Evolutionary conservation across 1,140 invertebrate species (phyloP).

Genomic region (Drosophila lowei): DNA sequence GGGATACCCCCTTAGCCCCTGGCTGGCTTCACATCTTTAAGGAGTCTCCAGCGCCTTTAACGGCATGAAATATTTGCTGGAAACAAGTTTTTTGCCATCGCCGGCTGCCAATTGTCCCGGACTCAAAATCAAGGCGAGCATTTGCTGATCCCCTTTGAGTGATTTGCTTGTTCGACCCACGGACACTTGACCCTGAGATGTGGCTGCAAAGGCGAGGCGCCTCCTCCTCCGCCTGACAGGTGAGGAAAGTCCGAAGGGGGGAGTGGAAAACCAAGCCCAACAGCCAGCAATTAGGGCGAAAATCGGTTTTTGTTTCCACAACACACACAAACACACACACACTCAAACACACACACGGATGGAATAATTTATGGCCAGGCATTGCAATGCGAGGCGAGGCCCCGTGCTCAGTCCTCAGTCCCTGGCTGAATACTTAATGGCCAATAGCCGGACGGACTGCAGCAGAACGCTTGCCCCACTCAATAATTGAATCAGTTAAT

Average conservation of each 20-base stretch:
- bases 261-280: not conserved
- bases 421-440: slow-evolving; percentile 42
- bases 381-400: too few species aligned
- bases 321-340: not conserved
- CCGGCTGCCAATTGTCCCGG: slow-evolving; percentile 18
- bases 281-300: slow-evolving; percentile 44
- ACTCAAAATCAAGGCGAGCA: slow-evolving; percentile 48
- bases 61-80: too few species aligned
- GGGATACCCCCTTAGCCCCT: too few species aligned
- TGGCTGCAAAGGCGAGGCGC: not conserved
- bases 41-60: too few species aligned
- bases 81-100: not conserved
- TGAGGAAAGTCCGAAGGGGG: slow-evolving; percentile 17
- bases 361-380: too few species aligned
- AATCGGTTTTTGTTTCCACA: slow-evolving; percentile 44
- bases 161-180: slow-evolving; percentile 55
- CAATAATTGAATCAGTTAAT: slow-evolving; percentile 61
- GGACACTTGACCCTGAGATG: slow-evolving; percentile 47
- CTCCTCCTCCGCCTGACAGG: slow-evolving; percentile 9
- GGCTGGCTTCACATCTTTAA: too few species aligned
- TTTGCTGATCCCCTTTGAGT: slow-evolving; percentile 59
- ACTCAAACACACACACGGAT: not conserved
- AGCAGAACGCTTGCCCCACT: slow-evolving; percentile 7
- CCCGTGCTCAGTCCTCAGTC: too few species aligned
- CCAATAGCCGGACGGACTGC: slow-evolving; percentile 3